Conservation (phyloP, 2,888 invertebrate genomes). For the Diaprepes abbreviatus region DNA sequence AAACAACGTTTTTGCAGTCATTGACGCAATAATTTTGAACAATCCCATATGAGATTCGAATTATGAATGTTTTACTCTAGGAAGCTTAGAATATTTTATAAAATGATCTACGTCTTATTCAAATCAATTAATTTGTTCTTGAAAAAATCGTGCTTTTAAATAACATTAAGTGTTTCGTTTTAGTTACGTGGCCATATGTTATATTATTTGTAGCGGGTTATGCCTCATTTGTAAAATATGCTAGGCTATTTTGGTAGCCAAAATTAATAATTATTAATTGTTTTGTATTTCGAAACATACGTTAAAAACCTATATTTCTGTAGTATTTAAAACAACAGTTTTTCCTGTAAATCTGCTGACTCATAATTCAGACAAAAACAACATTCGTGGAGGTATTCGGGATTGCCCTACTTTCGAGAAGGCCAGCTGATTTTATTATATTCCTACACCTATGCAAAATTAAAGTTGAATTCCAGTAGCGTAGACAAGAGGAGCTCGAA, state of each 20-base stretch:
- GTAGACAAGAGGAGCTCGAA: no score
- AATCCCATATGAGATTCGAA: no score
- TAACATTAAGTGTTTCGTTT: no score
- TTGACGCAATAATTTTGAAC: no score
- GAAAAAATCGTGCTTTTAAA: no score
- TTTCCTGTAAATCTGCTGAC: slow-evolving; percentile 8
- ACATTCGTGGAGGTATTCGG: slow-evolving; percentile 12
- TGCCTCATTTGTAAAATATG: slow-evolving; percentile 3
- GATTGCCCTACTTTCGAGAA: slow-evolving; percentile 8
- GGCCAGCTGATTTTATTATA: slow-evolving; percentile 5
- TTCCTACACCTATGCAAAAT: background rate
- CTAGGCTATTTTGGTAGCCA: slow-evolving; percentile 8
- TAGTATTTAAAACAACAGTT: slow-evolving; percentile 17
- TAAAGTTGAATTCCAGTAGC: no score
- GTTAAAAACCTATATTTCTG: slow-evolving; percentile 3
- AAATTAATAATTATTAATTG: slow-evolving; percentile 24
- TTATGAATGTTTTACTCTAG: no score
- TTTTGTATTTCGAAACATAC: slow-evolving; percentile 10
- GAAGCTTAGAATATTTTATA: no score
- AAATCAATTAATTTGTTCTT: no score
- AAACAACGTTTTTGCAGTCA: no score
- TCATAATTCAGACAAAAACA: slow-evolving; percentile 21
- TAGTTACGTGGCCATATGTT: no score
- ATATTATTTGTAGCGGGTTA: background rate
- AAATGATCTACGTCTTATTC: no score